Evolutionary conservation across 1,140 invertebrate genomes (phyloP).

Genomic region (honey bee (Apis mellifera)): DNA sequence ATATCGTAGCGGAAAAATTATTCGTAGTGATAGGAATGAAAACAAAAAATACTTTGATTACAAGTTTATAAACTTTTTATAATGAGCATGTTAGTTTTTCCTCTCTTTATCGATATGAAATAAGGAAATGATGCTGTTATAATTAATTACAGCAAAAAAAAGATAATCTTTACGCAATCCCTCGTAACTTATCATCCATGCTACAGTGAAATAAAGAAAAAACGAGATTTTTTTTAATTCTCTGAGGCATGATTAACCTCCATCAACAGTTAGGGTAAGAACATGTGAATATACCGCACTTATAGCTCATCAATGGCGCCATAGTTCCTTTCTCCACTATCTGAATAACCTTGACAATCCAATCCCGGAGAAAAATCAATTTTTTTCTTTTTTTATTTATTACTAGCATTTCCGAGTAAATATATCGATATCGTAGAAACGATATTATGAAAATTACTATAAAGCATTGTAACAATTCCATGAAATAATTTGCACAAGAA

Average conservation of each 20-base stretch:
- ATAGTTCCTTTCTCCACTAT: slow-evolving; percentile 70
- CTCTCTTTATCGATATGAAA: neutral
- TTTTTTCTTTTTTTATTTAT: slow-evolving; percentile 33
- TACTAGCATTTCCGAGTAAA: slow-evolving; percentile 32
- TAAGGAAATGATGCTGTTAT: neutral
- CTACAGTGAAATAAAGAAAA: neutral
- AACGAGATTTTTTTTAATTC: slow-evolving; percentile 39
- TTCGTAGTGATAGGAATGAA: too few relatives aligned
- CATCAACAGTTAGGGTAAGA: slow-evolving; percentile 34
- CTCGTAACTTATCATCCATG: neutral
- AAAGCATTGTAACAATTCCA: neutral
- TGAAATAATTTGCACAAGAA: neutral
- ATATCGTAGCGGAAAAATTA: too few relatives aligned
- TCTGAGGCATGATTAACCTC: slow-evolving; percentile 1
- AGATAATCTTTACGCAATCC: neutral
- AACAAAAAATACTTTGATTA: neutral
- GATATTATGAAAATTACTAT: neutral
- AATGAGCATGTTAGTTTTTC: too few relatives aligned
- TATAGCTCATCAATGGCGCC: slow-evolving; percentile 62
- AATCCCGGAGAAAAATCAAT: slow-evolving; percentile 66
- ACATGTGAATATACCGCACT: slow-evolving; percentile 67
- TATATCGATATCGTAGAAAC: slow-evolving; percentile 17
- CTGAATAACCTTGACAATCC: slow-evolving; percentile 64
- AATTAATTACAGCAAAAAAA: neutral
- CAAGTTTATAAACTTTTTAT: neutral